phyloP scores from a whole-genome alignment of 2,888 invertebrate genomes.

The Habrosyne pyritoides region DNA sequence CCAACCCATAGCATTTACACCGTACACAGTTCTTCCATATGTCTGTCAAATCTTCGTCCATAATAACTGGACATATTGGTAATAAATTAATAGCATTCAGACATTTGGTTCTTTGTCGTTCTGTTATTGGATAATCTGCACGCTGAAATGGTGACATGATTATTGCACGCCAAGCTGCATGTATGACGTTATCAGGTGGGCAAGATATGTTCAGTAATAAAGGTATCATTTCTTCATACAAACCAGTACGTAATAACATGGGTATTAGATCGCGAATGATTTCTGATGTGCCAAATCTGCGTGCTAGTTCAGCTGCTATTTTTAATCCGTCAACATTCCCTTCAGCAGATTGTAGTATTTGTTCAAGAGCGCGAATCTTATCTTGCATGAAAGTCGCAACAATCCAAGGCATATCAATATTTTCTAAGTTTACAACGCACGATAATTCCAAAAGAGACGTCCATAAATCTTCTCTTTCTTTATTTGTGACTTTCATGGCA shows the following conservation, averaged over 20 bases:
- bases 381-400: slow-evolving; percentile 71
- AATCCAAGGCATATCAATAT: slow-evolving; percentile 77
- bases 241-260: slow-evolving; percentile 53
- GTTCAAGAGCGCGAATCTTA: slow-evolving; percentile 67
- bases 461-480: slow-evolving; percentile 71
- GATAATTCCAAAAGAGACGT: slow-evolving; percentile 68
- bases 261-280: slow-evolving; percentile 59
- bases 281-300: slow-evolving; percentile 59
- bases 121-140: slow-evolving; percentile 77
- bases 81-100: slow-evolving; percentile 71
- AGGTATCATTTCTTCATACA: slow-evolving; percentile 71
- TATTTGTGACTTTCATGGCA: slow-evolving; percentile 72
- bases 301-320: slow-evolving; percentile 62
- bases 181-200: slow-evolving; percentile 62
- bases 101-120: slow-evolving; percentile 71
- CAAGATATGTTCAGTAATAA: slow-evolving; percentile 61
- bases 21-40: slow-evolving; percentile 78
- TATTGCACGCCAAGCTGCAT: slow-evolving; percentile 71
- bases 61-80: slow-evolving; percentile 71
- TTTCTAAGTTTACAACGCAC: slow-evolving; percentile 68
- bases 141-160: slow-evolving; percentile 73
- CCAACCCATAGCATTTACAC: slow-evolving; percentile 71
- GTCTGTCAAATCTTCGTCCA: slow-evolving; percentile 72
- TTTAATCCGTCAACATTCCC: slow-evolving; percentile 63
- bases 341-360: slow-evolving; percentile 61